Conservation (phyloP, 2,113 vertebrate genomes). For the Polypterus bichir region DNA sequence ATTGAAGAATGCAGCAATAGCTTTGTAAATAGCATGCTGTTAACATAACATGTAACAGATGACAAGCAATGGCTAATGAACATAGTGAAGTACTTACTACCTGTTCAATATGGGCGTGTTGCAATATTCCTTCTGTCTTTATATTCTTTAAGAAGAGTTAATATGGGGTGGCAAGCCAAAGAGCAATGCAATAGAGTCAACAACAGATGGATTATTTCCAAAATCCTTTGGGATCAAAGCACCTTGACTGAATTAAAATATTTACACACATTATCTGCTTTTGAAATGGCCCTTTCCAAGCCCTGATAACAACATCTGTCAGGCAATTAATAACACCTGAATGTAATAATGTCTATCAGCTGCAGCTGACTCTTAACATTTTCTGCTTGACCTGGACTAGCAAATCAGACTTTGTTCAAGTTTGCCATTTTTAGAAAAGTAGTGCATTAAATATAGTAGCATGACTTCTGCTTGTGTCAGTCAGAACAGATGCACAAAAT, state of each 20-base stretch:
- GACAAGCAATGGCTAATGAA: too few relatives aligned
- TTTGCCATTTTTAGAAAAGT: neutral
- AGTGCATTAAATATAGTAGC: too few relatives aligned
- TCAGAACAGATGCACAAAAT: too few relatives aligned
- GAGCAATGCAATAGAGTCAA: neutral
- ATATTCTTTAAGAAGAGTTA: too few relatives aligned
- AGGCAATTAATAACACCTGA: slow-evolving; percentile 16
- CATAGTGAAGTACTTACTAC: too few relatives aligned
- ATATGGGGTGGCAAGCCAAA: neutral
- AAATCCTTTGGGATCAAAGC: neutral
- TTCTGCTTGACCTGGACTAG: slow-evolving; percentile 7
- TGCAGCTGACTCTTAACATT: slow-evolving; percentile 7
- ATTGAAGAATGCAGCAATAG: too few relatives aligned
- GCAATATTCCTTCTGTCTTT: too few relatives aligned
- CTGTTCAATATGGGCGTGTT: too few relatives aligned
- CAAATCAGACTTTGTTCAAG: neutral
- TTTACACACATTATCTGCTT: slow-evolving; percentile 3
- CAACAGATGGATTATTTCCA: neutral
- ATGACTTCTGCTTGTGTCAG: too few relatives aligned
- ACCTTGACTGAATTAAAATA: neutral
- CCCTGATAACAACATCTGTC: slow-evolving; percentile 19
- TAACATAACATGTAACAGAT: too few relatives aligned
- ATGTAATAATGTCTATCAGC: slow-evolving; percentile 13
- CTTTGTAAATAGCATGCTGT: too few relatives aligned
- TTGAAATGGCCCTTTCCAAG: neutral